phyloP scores from a whole-genome alignment of 2,113 vertebrate genomes.

The Gymnobelideus leadbeateri region DNA sequence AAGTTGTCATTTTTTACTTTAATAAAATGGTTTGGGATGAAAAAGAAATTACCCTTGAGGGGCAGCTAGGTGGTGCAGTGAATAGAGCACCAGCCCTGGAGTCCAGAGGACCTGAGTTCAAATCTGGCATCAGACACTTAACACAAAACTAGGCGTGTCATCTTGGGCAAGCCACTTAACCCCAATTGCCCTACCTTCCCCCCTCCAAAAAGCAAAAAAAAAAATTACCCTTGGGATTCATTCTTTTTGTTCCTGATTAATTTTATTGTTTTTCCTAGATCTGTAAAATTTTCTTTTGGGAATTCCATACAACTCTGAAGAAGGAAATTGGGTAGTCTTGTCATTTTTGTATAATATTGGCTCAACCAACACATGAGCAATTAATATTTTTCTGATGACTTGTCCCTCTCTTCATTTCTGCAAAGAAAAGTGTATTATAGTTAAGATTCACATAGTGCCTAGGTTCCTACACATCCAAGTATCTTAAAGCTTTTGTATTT shows the following conservation, averaged over 20 bases:
- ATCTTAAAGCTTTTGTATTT: not conserved
- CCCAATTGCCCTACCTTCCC: too few relatives aligned
- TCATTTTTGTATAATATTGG: not conserved
- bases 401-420: not conserved
- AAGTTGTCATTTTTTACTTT: not conserved
- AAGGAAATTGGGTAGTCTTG: not conserved
- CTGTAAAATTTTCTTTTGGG: not conserved
- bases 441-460: not conserved
- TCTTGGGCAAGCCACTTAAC: too few relatives aligned
- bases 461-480: not conserved
- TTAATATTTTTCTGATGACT: not conserved
- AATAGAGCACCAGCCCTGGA: too few relatives aligned
- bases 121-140: too few relatives aligned
- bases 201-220: too few relatives aligned
- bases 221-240: too few relatives aligned
- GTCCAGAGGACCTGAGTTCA: too few relatives aligned
- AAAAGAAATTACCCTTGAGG: not conserved
- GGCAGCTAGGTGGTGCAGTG: too few relatives aligned
- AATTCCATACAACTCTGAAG: not conserved
- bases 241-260: too few relatives aligned
- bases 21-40: not conserved
- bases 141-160: too few relatives aligned
- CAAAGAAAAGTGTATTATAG: too few relatives aligned
- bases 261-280: not conserved
- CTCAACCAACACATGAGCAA: not conserved